Conservation (phyloP, 1,140 invertebrate genomes). For the Drosophila ercepeae region DNA sequence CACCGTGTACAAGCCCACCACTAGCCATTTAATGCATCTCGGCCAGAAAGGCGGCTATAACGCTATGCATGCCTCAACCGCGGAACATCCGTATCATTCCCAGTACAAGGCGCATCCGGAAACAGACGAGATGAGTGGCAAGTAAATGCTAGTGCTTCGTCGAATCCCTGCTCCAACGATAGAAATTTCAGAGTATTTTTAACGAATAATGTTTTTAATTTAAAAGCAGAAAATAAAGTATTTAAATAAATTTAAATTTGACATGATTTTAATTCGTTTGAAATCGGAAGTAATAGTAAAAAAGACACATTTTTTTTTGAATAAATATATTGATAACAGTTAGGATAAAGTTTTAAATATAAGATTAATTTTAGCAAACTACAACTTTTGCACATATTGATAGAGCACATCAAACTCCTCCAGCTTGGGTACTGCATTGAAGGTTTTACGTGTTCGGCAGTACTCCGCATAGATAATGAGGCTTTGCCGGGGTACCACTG, state of each 20-base stretch:
- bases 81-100: constrained; percentile 50
- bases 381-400: constrained; percentile 71
- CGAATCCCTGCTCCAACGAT: constrained; percentile 41
- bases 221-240: constrained; percentile 23
- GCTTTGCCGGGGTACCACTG: constrained; percentile 86
- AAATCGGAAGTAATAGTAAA: too few species aligned
- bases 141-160: constrained; percentile 9
- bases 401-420: constrained; percentile 70
- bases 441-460: constrained; percentile 66
- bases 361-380: too few species aligned
- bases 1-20: constrained; percentile 69
- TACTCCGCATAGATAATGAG: constrained; percentile 89
- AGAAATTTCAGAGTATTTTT: constrained; percentile 64
- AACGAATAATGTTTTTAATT: constrained; percentile 51
- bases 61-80: constrained; percentile 66
- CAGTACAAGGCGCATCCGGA: constrained; percentile 38
- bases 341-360: too few species aligned
- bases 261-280: neutral
- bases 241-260: constrained; percentile 28
- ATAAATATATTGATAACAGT: too few species aligned
- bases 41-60: constrained; percentile 64
- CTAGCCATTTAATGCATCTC: constrained; percentile 18
- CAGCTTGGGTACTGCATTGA: constrained; percentile 70
- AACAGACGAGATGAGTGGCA: constrained; percentile 39
- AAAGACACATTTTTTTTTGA: too few species aligned